phyloP scores from a whole-genome alignment of 1,140 invertebrate genomes.

The Halesus radiatus region DNA sequence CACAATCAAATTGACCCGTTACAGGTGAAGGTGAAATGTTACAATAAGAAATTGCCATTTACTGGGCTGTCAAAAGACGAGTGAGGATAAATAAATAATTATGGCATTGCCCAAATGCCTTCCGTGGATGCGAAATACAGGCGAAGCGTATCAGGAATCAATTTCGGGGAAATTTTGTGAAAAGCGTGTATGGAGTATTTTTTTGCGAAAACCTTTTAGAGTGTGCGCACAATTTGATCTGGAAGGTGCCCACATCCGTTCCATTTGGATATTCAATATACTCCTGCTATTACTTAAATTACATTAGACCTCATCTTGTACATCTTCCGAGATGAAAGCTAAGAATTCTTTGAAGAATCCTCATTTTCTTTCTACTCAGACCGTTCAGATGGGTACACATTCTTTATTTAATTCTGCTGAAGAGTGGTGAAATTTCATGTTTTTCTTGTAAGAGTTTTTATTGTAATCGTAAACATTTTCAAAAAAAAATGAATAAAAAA shows the following conservation, averaged over 20 bases:
- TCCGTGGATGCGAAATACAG: not conserved
- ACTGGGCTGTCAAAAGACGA: not conserved
- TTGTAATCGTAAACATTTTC: too few species aligned
- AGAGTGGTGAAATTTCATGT: too few species aligned
- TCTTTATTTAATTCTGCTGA: too few species aligned
- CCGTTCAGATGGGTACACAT: too few species aligned
- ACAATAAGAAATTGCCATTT: not conserved
- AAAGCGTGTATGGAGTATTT: slow-evolving; percentile 1
- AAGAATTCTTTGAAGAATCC: slow-evolving; percentile 7
- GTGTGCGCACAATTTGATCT: slow-evolving; percentile 42
- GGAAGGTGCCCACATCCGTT: slow-evolving; percentile 37
- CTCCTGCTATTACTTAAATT: slow-evolving; percentile 51
- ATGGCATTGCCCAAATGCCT: not conserved
- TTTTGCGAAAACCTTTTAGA: slow-evolving; percentile 46
- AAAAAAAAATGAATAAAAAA: too few species aligned
- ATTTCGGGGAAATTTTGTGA: slow-evolving; percentile 13
- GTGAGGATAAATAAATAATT: slow-evolving; percentile 22
- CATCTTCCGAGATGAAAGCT: not conserved
- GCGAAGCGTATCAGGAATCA: not conserved
- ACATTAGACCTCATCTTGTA: slow-evolving; percentile 38
- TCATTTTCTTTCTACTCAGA: too few species aligned
- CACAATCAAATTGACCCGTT: not conserved
- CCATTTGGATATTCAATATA: slow-evolving; percentile 45
- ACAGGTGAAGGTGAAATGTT: not conserved
- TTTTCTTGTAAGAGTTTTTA: too few species aligned